phyloP scores from a whole-genome alignment of 2,797 vertebrate genomes.

The Ficedula albicollis region DNA sequence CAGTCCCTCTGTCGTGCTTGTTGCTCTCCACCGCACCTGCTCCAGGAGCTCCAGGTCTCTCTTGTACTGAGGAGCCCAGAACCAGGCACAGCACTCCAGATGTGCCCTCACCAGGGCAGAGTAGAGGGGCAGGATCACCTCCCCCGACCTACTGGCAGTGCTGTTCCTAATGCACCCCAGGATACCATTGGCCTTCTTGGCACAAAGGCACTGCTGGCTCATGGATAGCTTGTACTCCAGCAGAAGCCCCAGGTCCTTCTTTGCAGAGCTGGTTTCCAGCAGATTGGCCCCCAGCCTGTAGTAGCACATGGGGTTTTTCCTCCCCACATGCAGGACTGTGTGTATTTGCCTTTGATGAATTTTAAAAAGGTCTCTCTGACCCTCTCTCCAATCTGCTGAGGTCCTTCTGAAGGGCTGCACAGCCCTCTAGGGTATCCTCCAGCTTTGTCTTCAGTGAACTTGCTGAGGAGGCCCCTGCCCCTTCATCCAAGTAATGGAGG shows the following conservation, averaged over 20 bases:
- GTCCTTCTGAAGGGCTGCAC: neutral
- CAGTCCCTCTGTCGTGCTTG: neutral
- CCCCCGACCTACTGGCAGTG: fast-evolving
- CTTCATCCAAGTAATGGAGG: neutral
- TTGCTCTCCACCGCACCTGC: neutral
- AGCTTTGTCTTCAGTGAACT: neutral
- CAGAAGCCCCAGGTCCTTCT: neutral
- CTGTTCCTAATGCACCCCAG: neutral
- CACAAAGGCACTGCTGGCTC: neutral
- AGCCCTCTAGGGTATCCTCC: neutral
- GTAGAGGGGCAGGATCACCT: neutral
- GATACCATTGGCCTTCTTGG: neutral
- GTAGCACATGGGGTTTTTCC: neutral
- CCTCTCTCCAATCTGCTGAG: fast-evolving
- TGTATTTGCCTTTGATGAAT: neutral
- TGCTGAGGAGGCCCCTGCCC: neutral
- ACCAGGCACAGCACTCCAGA: neutral
- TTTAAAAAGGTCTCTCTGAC: neutral
- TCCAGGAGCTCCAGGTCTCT: neutral
- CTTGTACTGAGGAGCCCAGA: neutral
- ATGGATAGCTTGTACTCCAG: no score
- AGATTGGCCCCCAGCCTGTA: neutral
- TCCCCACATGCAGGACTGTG: neutral
- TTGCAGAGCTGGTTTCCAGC: neutral
- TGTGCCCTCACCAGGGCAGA: neutral